Conservation (phyloP, 2,888 invertebrate species). For the Druceiella hillmani region DNA sequence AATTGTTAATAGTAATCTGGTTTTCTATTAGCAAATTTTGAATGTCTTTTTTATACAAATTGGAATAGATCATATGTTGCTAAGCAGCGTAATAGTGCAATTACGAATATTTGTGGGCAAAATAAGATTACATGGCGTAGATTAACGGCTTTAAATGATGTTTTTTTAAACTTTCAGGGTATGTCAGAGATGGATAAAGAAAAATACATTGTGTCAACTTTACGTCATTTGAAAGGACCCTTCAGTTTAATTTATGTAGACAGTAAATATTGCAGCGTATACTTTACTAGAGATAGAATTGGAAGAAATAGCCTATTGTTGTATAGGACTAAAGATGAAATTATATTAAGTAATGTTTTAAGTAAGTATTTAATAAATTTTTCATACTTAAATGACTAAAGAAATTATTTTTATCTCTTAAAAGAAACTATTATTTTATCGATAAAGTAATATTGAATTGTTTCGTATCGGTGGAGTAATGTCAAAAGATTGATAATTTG, state of each 20-base stretch:
- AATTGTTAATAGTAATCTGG: too few relatives aligned
- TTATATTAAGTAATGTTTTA: conserved; percentile 52
- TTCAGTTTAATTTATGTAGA: conserved; percentile 78
- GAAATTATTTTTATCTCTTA: too few relatives aligned
- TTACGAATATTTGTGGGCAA: too few relatives aligned
- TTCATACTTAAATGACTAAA: not conserved
- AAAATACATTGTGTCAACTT: conserved; percentile 35
- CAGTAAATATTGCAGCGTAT: conserved; percentile 51
- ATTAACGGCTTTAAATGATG: too few relatives aligned
- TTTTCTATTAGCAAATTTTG: too few relatives aligned
- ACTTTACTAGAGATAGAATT: conserved; percentile 80
- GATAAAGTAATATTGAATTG: too few relatives aligned
- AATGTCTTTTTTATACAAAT: too few relatives aligned
- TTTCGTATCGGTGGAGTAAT: too few relatives aligned
- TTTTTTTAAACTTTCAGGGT: conserved; percentile 28
- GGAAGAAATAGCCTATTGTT: conserved; percentile 82
- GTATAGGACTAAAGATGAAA: conserved; percentile 37
- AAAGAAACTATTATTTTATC: too few relatives aligned
- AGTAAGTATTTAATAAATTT: too few relatives aligned
- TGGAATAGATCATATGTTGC: not conserved
- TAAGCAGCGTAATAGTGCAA: not conserved
- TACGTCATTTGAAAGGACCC: conserved; percentile 70
- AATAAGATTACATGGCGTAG: too few relatives aligned
- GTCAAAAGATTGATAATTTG: too few relatives aligned
- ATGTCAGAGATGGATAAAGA: conserved; percentile 21